phyloP scores from a whole-genome alignment of 2,797 vertebrate species.

The Enteromius fasciolatus region DNA sequence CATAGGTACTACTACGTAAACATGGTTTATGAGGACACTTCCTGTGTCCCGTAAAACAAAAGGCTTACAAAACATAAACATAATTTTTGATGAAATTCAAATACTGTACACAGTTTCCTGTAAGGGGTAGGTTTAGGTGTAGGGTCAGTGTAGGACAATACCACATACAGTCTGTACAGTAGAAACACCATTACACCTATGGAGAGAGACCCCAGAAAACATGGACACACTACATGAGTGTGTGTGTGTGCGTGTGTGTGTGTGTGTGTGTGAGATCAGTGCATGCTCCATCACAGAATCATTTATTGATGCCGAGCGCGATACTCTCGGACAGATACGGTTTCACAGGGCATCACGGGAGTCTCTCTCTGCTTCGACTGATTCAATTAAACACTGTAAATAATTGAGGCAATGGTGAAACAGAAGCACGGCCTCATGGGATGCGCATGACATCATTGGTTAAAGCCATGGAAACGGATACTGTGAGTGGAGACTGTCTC shows the following conservation, averaged over 20 bases:
- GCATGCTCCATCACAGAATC: background rate
- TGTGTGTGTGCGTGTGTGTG: conserved; percentile 30
- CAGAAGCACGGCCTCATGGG: conserved; percentile 50
- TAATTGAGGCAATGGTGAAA: conserved; percentile 59
- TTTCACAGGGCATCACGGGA: conserved; percentile 12
- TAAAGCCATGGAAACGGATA: conserved; percentile 38
- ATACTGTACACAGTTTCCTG: too few relatives aligned
- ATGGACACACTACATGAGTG: too few relatives aligned
- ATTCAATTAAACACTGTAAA: conserved; percentile 63
- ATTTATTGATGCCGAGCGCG: conserved; percentile 6
- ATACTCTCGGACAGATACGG: conserved; percentile 28
- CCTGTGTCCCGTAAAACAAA: too few relatives aligned
- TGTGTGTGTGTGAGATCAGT: conserved; percentile 20
- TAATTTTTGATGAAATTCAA: too few relatives aligned
- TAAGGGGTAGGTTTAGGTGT: too few relatives aligned
- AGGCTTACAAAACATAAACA: too few relatives aligned
- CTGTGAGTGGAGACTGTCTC: background rate
- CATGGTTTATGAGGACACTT: too few relatives aligned
- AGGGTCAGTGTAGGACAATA: too few relatives aligned
- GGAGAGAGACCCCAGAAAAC: too few relatives aligned
- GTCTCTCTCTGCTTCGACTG: conserved; percentile 42
- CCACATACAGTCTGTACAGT: too few relatives aligned
- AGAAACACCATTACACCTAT: too few relatives aligned
- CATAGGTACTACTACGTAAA: too few relatives aligned
- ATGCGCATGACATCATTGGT: conserved; percentile 60